Base-by-base conservation (phyloP, 2,888 invertebrate genomes). In the Lymantria dispar region DNA sequence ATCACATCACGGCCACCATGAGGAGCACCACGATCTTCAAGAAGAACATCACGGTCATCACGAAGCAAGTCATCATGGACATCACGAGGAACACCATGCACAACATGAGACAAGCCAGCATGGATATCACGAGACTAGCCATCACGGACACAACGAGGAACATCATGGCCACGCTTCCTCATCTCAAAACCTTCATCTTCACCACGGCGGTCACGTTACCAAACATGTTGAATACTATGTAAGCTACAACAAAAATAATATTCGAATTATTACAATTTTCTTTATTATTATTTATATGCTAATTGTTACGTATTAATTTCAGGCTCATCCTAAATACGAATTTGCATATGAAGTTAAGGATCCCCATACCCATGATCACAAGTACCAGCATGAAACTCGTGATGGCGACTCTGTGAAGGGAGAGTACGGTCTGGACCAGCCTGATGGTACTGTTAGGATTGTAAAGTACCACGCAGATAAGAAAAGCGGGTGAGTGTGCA, bases 281-380 rank as follows among this genome's bases (percentile, higher is more conserved):
- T 48, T 15, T 7, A 38, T 12, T n/a, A n/a, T 14, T 11, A 14
- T 7, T 14, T 14, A 14, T 1, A 38, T 38, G 33, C 10, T 7
- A 33, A 33, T 33, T 33, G 10, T 33, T 33, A 10, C 33, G 8
- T 3, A 5, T 7, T 1, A 29, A 8, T 42, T 41, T 14, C 62
- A 80, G 80, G 60, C 72, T 2, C 66, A 75, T 47, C 77, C 78
- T 0, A 78, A 78, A 46, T 79, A 79, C 54, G 74, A 76, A 45
- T 89, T 86, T 70, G 82, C 79, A 59, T 91, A 92, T 64, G 83
- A 85, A 47, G 91, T 92, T 30, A 72, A 81, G 48, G 90, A 91
- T 60, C 78, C 78, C n/a, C 86, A 89, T 69, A 92, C 91, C 44
- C 86, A 87, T 14, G 92, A 92, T 75, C 71, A 78, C 67, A 89